phyloP scores from a whole-genome alignment of 2,113 vertebrate genomes.

The Thamnaconus septentrionalis region DNA sequence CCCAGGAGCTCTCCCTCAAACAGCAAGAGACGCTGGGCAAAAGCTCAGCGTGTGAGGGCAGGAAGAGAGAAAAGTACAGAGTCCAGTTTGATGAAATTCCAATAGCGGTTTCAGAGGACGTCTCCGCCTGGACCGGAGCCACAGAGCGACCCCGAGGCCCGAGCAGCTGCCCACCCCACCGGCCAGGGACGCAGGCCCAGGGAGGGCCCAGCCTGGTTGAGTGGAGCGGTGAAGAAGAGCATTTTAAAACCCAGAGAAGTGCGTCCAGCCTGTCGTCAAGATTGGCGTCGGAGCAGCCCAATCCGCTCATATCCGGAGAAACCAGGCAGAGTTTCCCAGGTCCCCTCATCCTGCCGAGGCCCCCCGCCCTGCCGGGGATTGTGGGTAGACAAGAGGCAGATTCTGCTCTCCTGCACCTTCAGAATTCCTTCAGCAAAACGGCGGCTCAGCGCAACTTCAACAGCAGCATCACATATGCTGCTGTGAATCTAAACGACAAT shows the following conservation, averaged over 20 bases:
- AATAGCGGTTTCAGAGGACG: conserved; percentile 9
- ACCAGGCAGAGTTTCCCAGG: not conserved
- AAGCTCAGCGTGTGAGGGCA: conserved; percentile 6
- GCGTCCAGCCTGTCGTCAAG: conserved; percentile 36
- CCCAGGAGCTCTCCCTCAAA: conserved; percentile 45
- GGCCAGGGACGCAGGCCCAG: conserved; percentile 6
- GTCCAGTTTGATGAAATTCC: conserved; percentile 34
- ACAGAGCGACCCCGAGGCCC: conserved; percentile 8
- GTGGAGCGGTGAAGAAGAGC: conserved; percentile 34
- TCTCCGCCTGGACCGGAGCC: conserved; percentile 9
- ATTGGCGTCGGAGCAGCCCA: conserved; percentile 5
- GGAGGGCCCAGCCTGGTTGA: conserved; percentile 4
- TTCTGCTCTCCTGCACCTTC: conserved; percentile 61
- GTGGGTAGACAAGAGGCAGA: not conserved
- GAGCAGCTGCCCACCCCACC: not conserved
- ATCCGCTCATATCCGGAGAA: no score
- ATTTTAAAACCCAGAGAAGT: conserved; percentile 30
- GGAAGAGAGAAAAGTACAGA: conserved; percentile 18
- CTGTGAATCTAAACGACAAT: conserved; percentile 78
- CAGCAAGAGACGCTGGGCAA: conserved; percentile 7
- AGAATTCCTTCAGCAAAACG: conserved; percentile 77
- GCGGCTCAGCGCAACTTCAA: conserved; percentile 65
- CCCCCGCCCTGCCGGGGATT: conserved; percentile 24
- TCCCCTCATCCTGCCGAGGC: conserved; percentile 8
- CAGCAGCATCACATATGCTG: conserved; percentile 51